Base-by-base conservation (phyloP, 1,140 invertebrate species). In the Solen grandis region DNA sequence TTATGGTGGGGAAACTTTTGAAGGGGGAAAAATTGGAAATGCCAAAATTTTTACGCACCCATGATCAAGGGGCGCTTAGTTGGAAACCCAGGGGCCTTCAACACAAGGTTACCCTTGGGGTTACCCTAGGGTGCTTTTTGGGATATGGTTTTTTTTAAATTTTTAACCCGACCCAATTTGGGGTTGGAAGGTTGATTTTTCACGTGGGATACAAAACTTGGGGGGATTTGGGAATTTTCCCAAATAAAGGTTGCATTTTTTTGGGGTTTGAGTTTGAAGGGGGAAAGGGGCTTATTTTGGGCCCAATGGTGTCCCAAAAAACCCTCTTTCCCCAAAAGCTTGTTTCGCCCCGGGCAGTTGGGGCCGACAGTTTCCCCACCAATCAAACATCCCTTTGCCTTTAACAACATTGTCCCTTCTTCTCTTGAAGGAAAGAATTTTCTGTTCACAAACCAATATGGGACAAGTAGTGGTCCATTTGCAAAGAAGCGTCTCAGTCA, bases 1-100 rank as follows among this genome's bases (percentile, higher is more conserved):
- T 85, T 87, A 86, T 79, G 88, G 89, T 31, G 90, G 91, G 41
- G 91, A 91, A 5, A 86, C 88, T n/a, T 85, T 81, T 63, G 90
- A 89, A 65, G 82, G 85, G 8, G 89, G 90, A 55, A 57, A 76
- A 57, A 35, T 87, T 1, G 22, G 76, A 1, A 31, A 86, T 31
- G 85, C 83, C 16, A 77, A 80, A 2, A 50, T 62, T 3, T 82
- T 25, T n/a, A 68, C 60, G 38, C 22, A n/a, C 88, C 5, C 75
- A 83, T 38, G 81, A 84, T 27, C 88, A 85, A 63, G 85, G 75
- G 8, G 14, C 36, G 1, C 88, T 60, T 62, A 84, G 72, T 1
- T 90, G 88, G 88, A 77, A 87, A 60, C 81, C 78, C 25, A 87
- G 89, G 57, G 87, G 86, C n/a, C n/a, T n/a, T n/a, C n/a, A n/a